phyloP scores from a whole-genome alignment of 2,888 invertebrate genomes.

The Harmothoe impar region DNA sequence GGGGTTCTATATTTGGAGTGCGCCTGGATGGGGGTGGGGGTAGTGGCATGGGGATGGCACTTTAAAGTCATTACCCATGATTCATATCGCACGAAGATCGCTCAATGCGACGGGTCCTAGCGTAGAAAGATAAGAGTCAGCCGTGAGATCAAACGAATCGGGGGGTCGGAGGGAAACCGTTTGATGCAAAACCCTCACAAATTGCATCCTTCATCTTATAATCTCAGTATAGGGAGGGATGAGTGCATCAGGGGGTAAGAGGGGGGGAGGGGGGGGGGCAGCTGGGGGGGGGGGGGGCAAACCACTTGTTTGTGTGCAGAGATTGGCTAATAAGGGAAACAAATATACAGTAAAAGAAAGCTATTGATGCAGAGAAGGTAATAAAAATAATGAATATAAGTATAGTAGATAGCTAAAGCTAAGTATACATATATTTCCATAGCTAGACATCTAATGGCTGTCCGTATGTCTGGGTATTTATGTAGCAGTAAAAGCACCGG shows the following conservation, averaged over 20 bases:
- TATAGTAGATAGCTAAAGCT: too few species aligned
- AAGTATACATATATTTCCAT: too few species aligned
- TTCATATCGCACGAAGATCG: conserved; percentile 27
- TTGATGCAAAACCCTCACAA: conserved; percentile 14
- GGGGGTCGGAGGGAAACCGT: neutral
- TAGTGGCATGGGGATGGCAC: neutral
- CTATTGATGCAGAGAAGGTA: too few species aligned
- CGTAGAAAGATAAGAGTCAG: neutral
- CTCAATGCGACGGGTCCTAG: neutral
- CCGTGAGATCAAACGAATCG: neutral
- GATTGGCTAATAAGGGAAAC: neutral
- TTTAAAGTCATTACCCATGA: conserved; percentile 27
- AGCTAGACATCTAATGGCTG: too few species aligned
- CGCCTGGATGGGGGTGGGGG: neutral
- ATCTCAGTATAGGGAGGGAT: neutral
- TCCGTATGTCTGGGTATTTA: too few species aligned
- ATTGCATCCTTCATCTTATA: conserved; percentile 26
- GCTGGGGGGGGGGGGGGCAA: neutral
- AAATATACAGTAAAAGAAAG: too few species aligned
- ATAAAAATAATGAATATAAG: too few species aligned
- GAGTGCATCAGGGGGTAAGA: neutral
- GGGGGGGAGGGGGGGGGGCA: neutral
- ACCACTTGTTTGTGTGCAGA: neutral
- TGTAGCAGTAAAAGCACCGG: too few species aligned
- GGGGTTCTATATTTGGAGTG: too few species aligned